These are phyloP conservation scores for Lanius collurio DNA, from an alignment of 2,113 vertebrate genomes.

Conservation along the genomic window DNA sequence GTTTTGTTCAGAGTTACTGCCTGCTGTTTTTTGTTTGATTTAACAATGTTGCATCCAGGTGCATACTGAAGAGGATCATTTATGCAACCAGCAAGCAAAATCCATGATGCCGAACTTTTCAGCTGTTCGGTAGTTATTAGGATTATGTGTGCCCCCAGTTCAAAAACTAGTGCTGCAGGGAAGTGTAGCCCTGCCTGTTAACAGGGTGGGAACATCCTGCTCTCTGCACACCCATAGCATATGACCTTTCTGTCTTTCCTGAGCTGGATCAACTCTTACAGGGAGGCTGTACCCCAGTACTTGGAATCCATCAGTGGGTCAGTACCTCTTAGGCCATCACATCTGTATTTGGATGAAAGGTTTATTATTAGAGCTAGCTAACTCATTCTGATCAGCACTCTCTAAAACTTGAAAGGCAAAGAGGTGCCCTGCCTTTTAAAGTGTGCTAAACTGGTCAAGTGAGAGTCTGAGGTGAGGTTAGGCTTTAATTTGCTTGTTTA, in stretches of 20 bases:
- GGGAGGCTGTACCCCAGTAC: not conserved
- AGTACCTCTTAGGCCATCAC: not conserved
- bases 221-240: not conserved
- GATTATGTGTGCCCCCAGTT: not conserved
- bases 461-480: conserved; percentile 23
- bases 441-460: conserved; percentile 26
- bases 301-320: not conserved
- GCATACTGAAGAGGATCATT: not conserved
- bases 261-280: not conserved
- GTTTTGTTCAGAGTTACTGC: not conserved
- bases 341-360: not conserved
- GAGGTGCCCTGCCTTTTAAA: conserved; percentile 9
- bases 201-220: conserved; percentile 23
- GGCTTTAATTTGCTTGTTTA: conserved; percentile 51
- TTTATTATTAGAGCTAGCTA: conserved; percentile 11
- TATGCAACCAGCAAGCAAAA: not conserved
- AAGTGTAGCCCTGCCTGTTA: not conserved
- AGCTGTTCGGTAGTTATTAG: not conserved
- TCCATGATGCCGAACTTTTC: not conserved
- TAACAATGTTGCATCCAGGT: not conserved
- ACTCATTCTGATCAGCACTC: conserved; percentile 8
- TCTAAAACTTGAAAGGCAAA: conserved; percentile 31
- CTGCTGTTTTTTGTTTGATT: not conserved
- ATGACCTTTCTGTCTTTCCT: conserved; percentile 20
- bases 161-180: not conserved